Base-by-base conservation (phyloP, 2,113 vertebrate genomes). In the Vulpes ferrilata region DNA sequence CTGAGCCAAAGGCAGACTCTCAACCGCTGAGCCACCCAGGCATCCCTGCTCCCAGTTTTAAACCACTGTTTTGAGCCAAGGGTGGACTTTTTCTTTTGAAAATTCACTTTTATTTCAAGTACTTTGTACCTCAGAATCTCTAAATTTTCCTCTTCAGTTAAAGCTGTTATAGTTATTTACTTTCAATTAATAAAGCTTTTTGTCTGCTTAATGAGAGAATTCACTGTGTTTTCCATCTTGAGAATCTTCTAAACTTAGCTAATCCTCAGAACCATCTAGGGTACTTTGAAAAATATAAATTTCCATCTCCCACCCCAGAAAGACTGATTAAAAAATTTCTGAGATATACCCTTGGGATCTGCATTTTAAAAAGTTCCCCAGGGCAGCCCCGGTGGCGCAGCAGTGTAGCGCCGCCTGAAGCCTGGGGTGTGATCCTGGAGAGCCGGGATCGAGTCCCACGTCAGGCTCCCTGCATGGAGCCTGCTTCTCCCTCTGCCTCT, bases 111-210 rank as follows among this genome's bases (percentile, higher is more conserved):
- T 93, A 71, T 81, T 73, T 60, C 51, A 60, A 89, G 60, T 64
- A 92, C 6, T 89, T 92, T 51, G 32, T 25, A 92, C 20, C 84
- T 93, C 88, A 90, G 87, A 97, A 22, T 96, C 73, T 93, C 59
- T 95, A 91, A 51, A 59, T 88, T 89, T 92, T 93, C 32, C 3
- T 93, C 51, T 85, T 96, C 35, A 67, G 32, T 67, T 96, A 81
- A 88, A 95, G 43, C 62, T 81, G 79, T 95, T 17, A 80, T 15
- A 78, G n/a, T 97, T 84, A 97, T 79, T 86, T 90, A 32, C 30
- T 93, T 96, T 83, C 55, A 95, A 7, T 95, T 91, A 93, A 73
- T 85, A 79, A 88, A 62, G 27, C 78, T 96, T 32, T 86, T 78
- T 88, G 78, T 88, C 25, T 59, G 51, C 89, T 84, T 88, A 74